Evolutionary conservation across 2,888 invertebrate species (phyloP), one percentile per base, ranked within the genome.

Genomic region (Julus scandinavius): DNA sequence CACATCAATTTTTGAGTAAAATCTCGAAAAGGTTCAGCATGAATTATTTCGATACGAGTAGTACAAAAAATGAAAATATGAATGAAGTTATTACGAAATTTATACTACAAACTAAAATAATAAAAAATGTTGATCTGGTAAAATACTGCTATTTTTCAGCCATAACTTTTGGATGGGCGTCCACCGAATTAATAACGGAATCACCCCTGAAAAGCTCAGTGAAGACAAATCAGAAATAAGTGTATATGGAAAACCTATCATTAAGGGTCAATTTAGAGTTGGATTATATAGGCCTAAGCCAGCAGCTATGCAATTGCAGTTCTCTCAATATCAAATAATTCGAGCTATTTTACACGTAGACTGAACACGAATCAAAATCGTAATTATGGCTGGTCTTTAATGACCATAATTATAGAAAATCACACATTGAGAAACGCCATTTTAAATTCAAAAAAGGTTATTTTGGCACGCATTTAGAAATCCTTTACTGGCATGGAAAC

Each of bases 221-320:
- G 58, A 80, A 38, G 38, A 80, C 29, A 80, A 80, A 80, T 80
- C 80, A 80, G 80, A 80, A 80, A 80, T 80, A 80, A 80, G 80
- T 54, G 54, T 80, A 80, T 80, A 80, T 80, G 29, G 80, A 38
- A 80, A 80, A 80, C 80, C 80, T 80, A 80, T 80, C 80, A 80
- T 80, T 80, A 80, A 38, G 80, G 80, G 38, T 80, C 80, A 80
- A 80, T 80, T 80, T 38, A 29, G 38, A 80, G 80, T 38, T 40
- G 80, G 20, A 15, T 80, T 80, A 38, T 29, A 29, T 80, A 80
- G 80, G 80, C 38, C 38, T 80, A 80, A 80, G 80, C 80, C 80
- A 72, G 72, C 29, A 72, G 72, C 72, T 72, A 72, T 72, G 72
- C 72, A 80, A 80, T 29, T 38, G 80, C 80, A 80, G 38, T 80